A percentile compares a stretch with the other conserved stretches of the same genome.
phyloP scores from a whole-genome alignment of 2,888 invertebrate genomes.

The Chaetogeoica ovagalla region DNA sequence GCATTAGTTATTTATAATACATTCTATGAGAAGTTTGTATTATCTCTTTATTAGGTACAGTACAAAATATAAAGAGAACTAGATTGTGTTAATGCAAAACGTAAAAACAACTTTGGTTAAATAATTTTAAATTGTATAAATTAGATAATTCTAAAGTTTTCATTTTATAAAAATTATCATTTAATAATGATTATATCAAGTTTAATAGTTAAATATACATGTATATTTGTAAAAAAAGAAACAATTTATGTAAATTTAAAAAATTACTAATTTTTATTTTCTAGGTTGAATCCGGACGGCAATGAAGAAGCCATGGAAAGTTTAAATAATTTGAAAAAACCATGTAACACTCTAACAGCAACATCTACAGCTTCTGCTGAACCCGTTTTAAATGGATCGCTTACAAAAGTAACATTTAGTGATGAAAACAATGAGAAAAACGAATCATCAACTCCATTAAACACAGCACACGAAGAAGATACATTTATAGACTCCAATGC shows the following conservation, averaged over 20 bases:
- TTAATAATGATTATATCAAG: slow-evolving; percentile 5
- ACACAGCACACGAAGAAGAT: slow-evolving; percentile 43
- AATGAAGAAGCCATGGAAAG: slow-evolving; percentile 70
- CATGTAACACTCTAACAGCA: slow-evolving; percentile 55
- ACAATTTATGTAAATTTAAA: no score
- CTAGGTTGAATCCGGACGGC: slow-evolving; percentile 68
- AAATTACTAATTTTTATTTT: slow-evolving; percentile 60
- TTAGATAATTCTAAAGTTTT: not conserved
- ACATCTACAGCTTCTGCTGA: slow-evolving; percentile 39
- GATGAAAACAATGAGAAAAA: slow-evolving; percentile 48
- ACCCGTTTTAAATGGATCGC: slow-evolving; percentile 42
- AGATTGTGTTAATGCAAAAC: not conserved
- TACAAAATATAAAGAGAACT: no score
- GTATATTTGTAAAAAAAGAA: not conserved
- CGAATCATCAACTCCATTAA: slow-evolving; percentile 47
- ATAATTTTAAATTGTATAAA: no score
- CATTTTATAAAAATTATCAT: not conserved
- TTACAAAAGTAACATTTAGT: slow-evolving; percentile 46
- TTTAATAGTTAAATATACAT: not conserved
- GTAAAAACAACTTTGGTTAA: not conserved
- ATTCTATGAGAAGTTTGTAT: no score
- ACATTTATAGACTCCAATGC: slow-evolving; percentile 51
- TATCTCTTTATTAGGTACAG: no score
- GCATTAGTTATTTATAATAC: no score
- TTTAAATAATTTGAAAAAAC: slow-evolving; percentile 46